A percentile compares a stretch with the other conserved stretches of the same genome.
Conservation (phyloP, 2,797 vertebrate genomes). For the Apogon talboti region DNA sequence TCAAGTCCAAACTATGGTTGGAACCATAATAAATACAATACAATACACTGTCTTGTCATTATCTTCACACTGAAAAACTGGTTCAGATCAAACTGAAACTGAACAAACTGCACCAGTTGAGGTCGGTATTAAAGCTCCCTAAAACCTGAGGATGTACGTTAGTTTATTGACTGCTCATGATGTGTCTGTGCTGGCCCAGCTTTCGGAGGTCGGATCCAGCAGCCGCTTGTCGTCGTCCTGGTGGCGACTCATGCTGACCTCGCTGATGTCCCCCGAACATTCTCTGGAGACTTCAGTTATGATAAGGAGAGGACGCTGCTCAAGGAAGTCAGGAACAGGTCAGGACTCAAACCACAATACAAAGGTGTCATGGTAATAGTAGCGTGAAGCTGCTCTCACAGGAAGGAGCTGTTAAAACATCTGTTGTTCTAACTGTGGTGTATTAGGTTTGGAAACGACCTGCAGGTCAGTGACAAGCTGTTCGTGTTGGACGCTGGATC, state of each 20-base stretch:
- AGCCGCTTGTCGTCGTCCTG: constrained; percentile 89
- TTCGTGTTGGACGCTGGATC: constrained; percentile 95
- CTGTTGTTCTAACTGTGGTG: background rate
- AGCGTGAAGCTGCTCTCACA: too few species aligned
- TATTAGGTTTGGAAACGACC: constrained; percentile 93
- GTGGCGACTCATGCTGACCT: constrained; percentile 96
- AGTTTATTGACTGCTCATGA: background rate
- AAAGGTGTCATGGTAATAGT: background rate
- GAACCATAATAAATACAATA: too few species aligned
- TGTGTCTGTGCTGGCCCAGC: constrained; percentile 72
- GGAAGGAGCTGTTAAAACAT: background rate
- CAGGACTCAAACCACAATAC: constrained; percentile 1
- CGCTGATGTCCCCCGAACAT: constrained; percentile 90
- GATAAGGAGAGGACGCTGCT: constrained; percentile 91
- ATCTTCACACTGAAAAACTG: too few species aligned
- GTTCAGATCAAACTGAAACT: too few species aligned
- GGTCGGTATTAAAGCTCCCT: too few species aligned
- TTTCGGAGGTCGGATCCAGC: constrained; percentile 92
- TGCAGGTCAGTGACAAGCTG: constrained; percentile 92
- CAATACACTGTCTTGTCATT: too few species aligned
- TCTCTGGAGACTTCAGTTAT: constrained; percentile 93
- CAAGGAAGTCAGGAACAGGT: constrained; percentile 95
- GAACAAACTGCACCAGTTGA: too few species aligned
- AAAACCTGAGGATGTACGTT: too few species aligned
- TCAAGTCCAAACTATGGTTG: too few species aligned